Evolutionary conservation across 2,797 vertebrate genomes (phyloP).

Genomic region (Phataginus tetradactyla): DNA sequence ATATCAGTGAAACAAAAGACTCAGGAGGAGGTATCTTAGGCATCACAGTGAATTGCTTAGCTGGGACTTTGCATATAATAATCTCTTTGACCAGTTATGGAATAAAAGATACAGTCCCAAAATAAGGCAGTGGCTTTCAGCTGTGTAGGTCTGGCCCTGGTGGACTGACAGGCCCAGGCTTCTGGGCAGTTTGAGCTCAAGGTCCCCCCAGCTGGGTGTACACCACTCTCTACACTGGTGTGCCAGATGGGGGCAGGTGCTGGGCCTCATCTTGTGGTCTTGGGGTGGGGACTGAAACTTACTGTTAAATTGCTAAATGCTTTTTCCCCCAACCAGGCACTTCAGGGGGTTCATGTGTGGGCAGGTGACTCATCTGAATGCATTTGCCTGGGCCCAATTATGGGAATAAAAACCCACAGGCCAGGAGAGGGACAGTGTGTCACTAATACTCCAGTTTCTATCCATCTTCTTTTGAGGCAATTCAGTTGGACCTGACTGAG

Average conservation of each 20-base stretch:
- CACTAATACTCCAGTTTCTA: background rate
- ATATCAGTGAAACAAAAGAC: background rate
- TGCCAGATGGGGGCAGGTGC: background rate
- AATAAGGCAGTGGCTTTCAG: background rate
- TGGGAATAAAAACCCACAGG: background rate
- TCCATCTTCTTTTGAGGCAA: background rate
- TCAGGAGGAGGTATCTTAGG: background rate
- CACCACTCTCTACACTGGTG: background rate
- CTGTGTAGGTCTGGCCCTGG: background rate
- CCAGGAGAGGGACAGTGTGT: background rate
- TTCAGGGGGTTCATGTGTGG: background rate
- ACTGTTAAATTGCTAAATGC: background rate
- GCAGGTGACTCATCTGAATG: background rate
- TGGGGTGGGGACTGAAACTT: background rate
- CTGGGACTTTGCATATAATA: background rate
- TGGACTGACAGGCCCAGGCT: too few relatives aligned
- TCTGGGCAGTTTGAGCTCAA: background rate
- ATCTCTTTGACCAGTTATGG: background rate
- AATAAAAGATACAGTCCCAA: background rate
- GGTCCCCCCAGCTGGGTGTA: accelerated
- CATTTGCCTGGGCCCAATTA: background rate
- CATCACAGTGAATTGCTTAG: background rate
- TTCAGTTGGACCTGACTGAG: background rate
- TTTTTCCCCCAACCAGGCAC: too few relatives aligned
- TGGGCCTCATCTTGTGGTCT: background rate